Conservation (phyloP, 2,797 vertebrate genomes). For the Bryconaethiops microstoma region DNA sequence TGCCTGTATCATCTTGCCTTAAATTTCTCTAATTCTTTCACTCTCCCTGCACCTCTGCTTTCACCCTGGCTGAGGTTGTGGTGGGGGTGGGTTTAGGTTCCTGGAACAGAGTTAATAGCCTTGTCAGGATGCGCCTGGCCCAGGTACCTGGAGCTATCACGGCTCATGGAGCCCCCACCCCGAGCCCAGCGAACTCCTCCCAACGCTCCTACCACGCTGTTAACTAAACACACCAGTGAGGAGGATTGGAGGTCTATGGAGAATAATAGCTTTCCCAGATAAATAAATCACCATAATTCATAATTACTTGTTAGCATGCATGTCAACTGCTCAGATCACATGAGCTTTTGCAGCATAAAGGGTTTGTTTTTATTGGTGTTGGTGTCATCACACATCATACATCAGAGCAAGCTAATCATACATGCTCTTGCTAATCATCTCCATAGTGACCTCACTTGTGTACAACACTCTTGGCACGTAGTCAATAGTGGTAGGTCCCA, state of each 20-base stretch:
- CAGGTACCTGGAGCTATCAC: slow-evolving; percentile 50
- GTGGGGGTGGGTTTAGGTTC: not conserved
- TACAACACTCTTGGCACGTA: not conserved
- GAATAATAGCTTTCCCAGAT: slow-evolving; percentile 61
- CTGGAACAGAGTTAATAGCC: slow-evolving; percentile 64
- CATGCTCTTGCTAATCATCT: not conserved
- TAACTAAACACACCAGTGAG: slow-evolving; percentile 45
- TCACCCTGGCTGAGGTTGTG: slow-evolving; percentile 34
- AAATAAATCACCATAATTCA: slow-evolving; percentile 61
- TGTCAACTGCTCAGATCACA: slow-evolving; percentile 47
- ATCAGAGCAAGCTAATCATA: not conserved
- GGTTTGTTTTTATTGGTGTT: not conserved
- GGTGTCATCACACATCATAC: not conserved
- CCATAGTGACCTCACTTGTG: not conserved
- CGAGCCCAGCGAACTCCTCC: not conserved
- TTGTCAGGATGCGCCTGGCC: slow-evolving; percentile 59
- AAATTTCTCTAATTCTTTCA: slow-evolving; percentile 8
- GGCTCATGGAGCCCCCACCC: slow-evolving; percentile 44
- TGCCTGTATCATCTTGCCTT: no score
- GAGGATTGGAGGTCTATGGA: slow-evolving; percentile 50
- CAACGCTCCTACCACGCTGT: slow-evolving; percentile 13
- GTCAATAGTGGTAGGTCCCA: not conserved
- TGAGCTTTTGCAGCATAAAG: slow-evolving; percentile 35
- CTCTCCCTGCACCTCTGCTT: not conserved
- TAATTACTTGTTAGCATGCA: slow-evolving; percentile 59